These are phyloP conservation scores for Pogonophryne albipinna DNA, from an alignment of 2,797 vertebrate genomes.

Conservation along the genomic window DNA sequence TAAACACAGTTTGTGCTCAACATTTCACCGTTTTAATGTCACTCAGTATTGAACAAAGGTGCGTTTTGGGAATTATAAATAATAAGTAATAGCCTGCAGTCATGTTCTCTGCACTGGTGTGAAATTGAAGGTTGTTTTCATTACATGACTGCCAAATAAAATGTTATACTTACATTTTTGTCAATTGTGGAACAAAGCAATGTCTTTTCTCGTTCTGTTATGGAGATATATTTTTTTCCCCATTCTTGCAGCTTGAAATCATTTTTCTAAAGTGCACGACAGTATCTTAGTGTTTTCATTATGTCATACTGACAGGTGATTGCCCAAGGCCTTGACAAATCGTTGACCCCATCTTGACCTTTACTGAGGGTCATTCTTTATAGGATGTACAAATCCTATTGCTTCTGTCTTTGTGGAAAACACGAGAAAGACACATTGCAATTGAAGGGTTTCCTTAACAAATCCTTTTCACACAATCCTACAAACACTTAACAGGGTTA, in stretches of 20 bases:
- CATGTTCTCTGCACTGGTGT: slow-evolving; percentile 13
- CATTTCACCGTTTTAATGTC: slow-evolving; percentile 17
- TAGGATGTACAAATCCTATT: slow-evolving; percentile 10
- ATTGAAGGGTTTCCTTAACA: slow-evolving; percentile 18
- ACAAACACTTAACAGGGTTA: neutral
- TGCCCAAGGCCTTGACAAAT: slow-evolving; percentile 26
- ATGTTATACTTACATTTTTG: slow-evolving; percentile 12
- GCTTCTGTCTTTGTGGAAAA: neutral
- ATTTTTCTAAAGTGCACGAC: neutral
- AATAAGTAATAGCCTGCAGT: slow-evolving; percentile 14
- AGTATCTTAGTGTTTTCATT: neutral
- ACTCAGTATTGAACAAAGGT: slow-evolving; percentile 8
- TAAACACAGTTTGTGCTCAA: neutral
- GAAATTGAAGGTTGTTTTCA: slow-evolving; percentile 36
- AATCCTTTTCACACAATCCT: neutral
- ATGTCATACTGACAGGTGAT: slow-evolving; percentile 26
- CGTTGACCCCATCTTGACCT: slow-evolving; percentile 22
- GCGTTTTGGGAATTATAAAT: slow-evolving; percentile 31
- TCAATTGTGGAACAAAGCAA: neutral
- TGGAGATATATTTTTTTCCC: neutral
- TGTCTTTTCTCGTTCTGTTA: slow-evolving; percentile 2
- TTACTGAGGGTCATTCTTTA: slow-evolving; percentile 1
- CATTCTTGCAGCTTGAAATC: neutral
- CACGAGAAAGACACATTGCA: neutral
- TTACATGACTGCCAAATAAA: neutral